These are phyloP conservation scores for Steatocranus sp. DNA, from an alignment of 2,797 vertebrate species.

Conservation along the genomic window DNA sequence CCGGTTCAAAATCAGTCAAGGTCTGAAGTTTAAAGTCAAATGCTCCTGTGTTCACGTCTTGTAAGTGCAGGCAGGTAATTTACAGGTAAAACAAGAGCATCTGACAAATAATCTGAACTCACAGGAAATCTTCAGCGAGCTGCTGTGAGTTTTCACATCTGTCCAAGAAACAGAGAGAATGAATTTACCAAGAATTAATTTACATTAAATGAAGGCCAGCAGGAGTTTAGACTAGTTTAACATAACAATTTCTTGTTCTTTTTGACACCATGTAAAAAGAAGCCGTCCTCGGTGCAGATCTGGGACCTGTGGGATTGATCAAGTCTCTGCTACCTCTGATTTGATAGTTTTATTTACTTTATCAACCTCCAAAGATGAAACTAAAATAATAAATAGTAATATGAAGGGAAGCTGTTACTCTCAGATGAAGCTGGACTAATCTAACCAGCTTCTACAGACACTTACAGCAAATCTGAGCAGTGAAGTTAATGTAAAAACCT, in stretches of 20 bases:
- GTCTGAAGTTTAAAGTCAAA: neutral
- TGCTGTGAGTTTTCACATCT: neutral
- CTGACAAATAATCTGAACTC: neutral
- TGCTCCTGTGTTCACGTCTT: neutral
- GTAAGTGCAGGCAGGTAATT: neutral
- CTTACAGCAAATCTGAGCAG: neutral
- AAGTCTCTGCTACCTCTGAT: neutral
- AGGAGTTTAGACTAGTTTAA: neutral
- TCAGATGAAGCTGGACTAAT: neutral
- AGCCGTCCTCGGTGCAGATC: neutral
- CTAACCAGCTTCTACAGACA: neutral
- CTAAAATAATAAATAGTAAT: neutral
- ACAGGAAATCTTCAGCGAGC: neutral
- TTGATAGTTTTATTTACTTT: neutral
- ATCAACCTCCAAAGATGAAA: neutral
- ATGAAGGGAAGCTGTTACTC: neutral
- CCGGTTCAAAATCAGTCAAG: neutral
- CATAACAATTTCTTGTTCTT: neutral
- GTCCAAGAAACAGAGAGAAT: neutral
- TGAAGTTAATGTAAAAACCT: neutral
- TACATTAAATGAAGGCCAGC: neutral
- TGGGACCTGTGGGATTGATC: neutral
- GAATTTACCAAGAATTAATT: neutral
- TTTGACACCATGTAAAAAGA: neutral
- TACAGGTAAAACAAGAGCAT: neutral